Evolutionary conservation across 2,888 invertebrate species (phyloP).

Genomic region (Eugnorisma glareosa): DNA sequence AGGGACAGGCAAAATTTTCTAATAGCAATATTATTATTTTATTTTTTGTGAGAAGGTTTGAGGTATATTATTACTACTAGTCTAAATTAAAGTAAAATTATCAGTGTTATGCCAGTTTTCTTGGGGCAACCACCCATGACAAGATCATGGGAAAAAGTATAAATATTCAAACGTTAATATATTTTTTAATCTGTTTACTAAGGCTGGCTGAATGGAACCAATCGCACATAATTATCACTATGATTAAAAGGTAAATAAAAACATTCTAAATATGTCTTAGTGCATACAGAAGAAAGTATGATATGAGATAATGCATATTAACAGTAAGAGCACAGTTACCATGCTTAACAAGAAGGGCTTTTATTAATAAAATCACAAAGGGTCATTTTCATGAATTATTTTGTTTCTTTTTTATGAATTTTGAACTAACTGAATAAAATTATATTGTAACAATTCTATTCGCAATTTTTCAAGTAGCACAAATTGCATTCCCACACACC

Average conservation of each 20-base stretch:
- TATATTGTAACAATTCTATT: not conserved
- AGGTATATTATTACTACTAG: not conserved
- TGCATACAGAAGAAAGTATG: not conserved
- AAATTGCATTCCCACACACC: not conserved
- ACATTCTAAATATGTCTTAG: not conserved
- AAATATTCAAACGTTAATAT: not conserved
- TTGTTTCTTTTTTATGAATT: not conserved
- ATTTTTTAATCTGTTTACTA: not conserved
- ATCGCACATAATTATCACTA: not conserved
- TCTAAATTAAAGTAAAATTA: not conserved
- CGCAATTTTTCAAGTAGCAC: rapidly evolving
- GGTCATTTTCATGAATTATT: not conserved
- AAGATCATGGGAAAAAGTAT: not conserved
- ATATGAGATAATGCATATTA: not conserved
- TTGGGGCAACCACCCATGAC: not conserved
- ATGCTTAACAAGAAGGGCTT: not conserved
- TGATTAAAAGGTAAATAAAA: not conserved
- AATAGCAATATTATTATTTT: not conserved
- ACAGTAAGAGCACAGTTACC: not conserved
- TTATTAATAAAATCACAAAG: not conserved
- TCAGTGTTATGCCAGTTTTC: not conserved
- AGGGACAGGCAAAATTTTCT: conserved; percentile 6
- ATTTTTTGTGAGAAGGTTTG: not conserved
- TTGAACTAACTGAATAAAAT: not conserved
- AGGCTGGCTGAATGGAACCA: not conserved